A percentile compares a stretch with the other conserved stretches of the same genome.
These are phyloP conservation scores for Tachycineta bicolor DNA, from an alignment of 2,113 vertebrate species.

Conservation along the genomic window DNA sequence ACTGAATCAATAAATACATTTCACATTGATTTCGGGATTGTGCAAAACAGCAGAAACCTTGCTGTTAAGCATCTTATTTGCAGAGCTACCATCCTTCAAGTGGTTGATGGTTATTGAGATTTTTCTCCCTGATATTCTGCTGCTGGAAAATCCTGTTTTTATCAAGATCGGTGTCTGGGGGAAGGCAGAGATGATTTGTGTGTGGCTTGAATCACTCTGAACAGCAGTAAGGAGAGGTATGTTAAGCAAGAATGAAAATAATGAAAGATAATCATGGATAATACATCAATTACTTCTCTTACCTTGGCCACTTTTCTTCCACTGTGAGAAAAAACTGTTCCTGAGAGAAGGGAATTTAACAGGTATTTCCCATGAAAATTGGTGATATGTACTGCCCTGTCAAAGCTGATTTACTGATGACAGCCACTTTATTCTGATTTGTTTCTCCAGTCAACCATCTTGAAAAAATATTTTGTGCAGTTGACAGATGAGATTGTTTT, in stretches of 20 bases:
- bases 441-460: background rate
- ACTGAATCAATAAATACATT: background rate
- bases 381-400: background rate
- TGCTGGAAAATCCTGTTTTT: background rate
- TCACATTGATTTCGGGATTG: background rate
- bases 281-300: background rate
- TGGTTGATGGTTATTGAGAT: background rate
- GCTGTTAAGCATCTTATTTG: background rate
- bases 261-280: background rate
- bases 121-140: background rate
- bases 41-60: background rate
- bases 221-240: background rate
- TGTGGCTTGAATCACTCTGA: background rate
- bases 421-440: conserved; percentile 12
- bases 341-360: background rate
- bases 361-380: background rate
- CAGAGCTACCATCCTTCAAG: background rate
- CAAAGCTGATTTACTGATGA: background rate
- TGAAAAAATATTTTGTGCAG: background rate
- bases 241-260: background rate
- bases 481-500: background rate
- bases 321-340: background rate
- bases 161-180: background rate
- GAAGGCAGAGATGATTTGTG: background rate
- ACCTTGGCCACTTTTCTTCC: background rate